These are phyloP conservation scores for Melanotaenia nigrans DNA, from an alignment of 2,797 vertebrate species.

Conservation along the genomic window DNA sequence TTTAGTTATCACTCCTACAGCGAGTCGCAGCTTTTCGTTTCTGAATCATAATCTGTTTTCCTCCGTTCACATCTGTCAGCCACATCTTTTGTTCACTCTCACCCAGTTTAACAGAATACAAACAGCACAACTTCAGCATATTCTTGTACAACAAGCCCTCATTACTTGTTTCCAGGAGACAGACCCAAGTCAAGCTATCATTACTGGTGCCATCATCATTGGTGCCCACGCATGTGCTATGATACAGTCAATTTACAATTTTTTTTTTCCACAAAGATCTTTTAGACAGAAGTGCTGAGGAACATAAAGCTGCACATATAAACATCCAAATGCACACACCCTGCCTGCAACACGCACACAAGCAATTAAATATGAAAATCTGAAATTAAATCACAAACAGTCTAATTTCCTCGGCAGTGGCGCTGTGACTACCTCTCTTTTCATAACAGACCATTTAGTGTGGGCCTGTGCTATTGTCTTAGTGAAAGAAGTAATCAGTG, in stretches of 20 bases:
- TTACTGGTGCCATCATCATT: constrained; percentile 28
- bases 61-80: constrained; percentile 3
- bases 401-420: constrained; percentile 60
- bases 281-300: constrained; percentile 4
- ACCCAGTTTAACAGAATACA: constrained; percentile 1
- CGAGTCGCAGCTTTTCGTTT: not conserved
- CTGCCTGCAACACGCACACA: constrained; percentile 1
- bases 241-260: constrained; percentile 9
- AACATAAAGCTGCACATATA: not conserved
- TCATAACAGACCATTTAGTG: constrained; percentile 48
- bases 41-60: not conserved
- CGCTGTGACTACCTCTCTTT: constrained; percentile 40
- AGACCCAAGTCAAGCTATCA: constrained; percentile 32
- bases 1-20: not conserved
- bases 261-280: constrained; percentile 10
- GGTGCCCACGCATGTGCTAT: constrained; percentile 23
- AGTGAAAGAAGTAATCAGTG: constrained; percentile 63
- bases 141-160: constrained; percentile 23
- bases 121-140: constrained; percentile 21
- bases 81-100: constrained; percentile 2
- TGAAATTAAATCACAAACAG: constrained; percentile 73
- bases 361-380: constrained; percentile 67
- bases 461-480: constrained; percentile 63
- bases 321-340: not conserved
- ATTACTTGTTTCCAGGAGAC: constrained; percentile 56